Evolutionary conservation across 2,888 invertebrate genomes (phyloP).

Genomic region (Eustalomyia histrio): DNA sequence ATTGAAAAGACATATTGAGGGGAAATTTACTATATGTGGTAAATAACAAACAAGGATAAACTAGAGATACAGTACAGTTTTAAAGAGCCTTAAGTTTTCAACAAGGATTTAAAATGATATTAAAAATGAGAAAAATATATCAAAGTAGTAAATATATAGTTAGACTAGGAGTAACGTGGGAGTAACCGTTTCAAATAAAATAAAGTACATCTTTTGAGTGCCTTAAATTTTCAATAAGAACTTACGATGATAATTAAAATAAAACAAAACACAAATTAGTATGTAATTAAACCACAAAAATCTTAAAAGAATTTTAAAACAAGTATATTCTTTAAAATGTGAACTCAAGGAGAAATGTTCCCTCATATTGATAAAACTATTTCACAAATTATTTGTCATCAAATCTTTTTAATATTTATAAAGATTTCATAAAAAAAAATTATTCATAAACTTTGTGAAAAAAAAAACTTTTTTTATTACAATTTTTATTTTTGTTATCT

Average conservation of each 20-base stretch:
- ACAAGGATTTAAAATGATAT: slow-evolving; percentile 34
- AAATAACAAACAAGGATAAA: slow-evolving; percentile 4
- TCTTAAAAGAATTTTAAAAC: background rate
- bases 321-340: too few relatives aligned
- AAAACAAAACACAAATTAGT: background rate
- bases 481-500: too few relatives aligned
- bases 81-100: slow-evolving; percentile 18
- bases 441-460: too few relatives aligned
- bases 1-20: slow-evolving; percentile 4
- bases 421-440: too few relatives aligned
- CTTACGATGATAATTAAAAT: slow-evolving; percentile 31
- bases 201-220: slow-evolving; percentile 14
- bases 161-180: too few relatives aligned
- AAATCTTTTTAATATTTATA: too few relatives aligned
- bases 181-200: too few relatives aligned
- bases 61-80: slow-evolving; percentile 18
- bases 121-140: slow-evolving; percentile 10
- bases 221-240: slow-evolving; percentile 36
- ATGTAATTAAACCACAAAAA: background rate
- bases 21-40: slow-evolving; percentile 15
- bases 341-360: too few relatives aligned
- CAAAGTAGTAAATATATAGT: too few relatives aligned
- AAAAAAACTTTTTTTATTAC: too few relatives aligned
- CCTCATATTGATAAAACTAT: too few relatives aligned
- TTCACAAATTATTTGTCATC: too few relatives aligned